Base-by-base conservation (phyloP, 2,888 invertebrate genomes). In the Mythimna albipuncta region DNA sequence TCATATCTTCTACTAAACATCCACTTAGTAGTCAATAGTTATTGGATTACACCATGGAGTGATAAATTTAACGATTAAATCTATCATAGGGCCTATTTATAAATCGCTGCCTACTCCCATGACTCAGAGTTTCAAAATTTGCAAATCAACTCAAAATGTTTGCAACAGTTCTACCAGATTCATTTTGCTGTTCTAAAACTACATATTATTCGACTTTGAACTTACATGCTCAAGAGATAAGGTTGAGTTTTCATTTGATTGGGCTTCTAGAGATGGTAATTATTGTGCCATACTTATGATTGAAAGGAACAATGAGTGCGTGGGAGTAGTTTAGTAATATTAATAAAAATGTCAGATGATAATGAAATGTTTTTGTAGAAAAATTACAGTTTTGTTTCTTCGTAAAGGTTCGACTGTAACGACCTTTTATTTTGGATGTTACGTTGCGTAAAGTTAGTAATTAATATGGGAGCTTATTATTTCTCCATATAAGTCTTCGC, bases 251-350 rank as follows among this genome's bases (percentile, higher is more conserved):
- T 35, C 26, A 35, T 59, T 75, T 69, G 0, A 21, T 5, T 1
- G 9, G 2, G 32, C 13, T 50, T 16, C 0, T 62, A 58, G 11
- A 69, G 10, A 6, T 69, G 74, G 73, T 66, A 75, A 78, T 79
- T 64, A 85, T 81, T 83, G 71, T 57, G 61, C 41, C 75, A 79
- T 78, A 79, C 72, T 82, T 85, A 76, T 86, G 87, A 87, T 87
- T 82, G 85, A 88, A 86, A 69, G 72, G 85, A 90, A 93, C 93
- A 94, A 94, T 93, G 86, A 87, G 19, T 76, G 88, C 86, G 94
- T 94, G 83, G 94, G 94, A 86, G 93, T 86, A 81, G 82, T 89
- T 91, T 89, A 89, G 92, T 92, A 92, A 92, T 89, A 85, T 88
- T 86, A 86, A 85, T 91, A 93, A 85, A 94, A 94, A 93, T 92